Base-by-base conservation (phyloP, 2,113 vertebrate species). In the Phycodurus eques region DNA sequence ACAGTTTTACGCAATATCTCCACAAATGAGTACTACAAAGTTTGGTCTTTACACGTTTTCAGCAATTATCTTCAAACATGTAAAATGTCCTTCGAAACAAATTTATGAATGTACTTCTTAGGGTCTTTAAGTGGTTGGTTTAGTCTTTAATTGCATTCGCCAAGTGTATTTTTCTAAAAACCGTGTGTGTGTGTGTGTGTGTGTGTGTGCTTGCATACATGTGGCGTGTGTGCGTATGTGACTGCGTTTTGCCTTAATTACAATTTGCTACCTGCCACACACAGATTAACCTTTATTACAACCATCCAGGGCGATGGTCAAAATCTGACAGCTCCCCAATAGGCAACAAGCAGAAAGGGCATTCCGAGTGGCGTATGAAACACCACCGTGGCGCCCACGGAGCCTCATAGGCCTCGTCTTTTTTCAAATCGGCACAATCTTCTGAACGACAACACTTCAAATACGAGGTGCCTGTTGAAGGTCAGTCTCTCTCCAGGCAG, bases 211-310 rank as follows among this genome's bases (percentile, higher is more conserved):
- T 27, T 27, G 27, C 27, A 27, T 27, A 1, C 27, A 27, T 43
- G 42, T 43, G 7, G 54, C 12, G 8, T 22, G 53, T 10, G 7
- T n/a, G 20, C 20, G 53, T n/a, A n/a, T n/a, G 17, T 20, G 19
- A 51, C 35, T 53, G 49, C 3, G 17, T 53, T 6, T 53, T 53
- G 14, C 15, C 15, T 17, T 80, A 75, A 82, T 81, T 87, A 80
- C 76, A 64, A 66, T 78, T 80, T 74, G 78, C 76, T 87, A 87
- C 76, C 82, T 76, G 82, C 86, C 82, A 82, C 53, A 68, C 60
- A 86, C 83, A 87, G 85, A 88, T 90, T 90, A 88, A 90, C 88
- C 88, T 90, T 90, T 85, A 87, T 80, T 27, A 35, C 87, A 71
- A 78, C 68, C 56, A 47, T 71, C 79, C 74, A 71, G 76, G 74